Conservation (phyloP, 35 echinoderm and acorn worm genomes). For the Holothuria glaberrima region DNA sequence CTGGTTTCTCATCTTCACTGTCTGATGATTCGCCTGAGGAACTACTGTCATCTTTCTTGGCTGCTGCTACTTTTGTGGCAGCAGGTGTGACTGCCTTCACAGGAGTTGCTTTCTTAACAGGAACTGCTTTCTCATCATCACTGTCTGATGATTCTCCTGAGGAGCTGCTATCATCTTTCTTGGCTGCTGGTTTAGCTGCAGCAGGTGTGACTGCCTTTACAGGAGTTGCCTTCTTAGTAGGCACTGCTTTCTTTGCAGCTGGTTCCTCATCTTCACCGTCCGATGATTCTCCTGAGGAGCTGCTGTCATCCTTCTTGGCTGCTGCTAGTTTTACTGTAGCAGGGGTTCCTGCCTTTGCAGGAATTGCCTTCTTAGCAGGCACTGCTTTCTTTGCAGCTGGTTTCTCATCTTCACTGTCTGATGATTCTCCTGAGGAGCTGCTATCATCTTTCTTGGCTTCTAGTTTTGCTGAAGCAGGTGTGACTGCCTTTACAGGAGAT, state of each 20-base stretch:
- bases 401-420: conserved; percentile 38
- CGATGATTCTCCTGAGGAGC: neutral
- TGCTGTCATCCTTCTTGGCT: conserved; percentile 8
- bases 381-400: neutral
- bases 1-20: too few species aligned
- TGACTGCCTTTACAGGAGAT: neutral
- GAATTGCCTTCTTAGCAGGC: neutral
- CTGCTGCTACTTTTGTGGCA: neutral
- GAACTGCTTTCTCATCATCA: neutral
- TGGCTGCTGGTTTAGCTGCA: neutral
- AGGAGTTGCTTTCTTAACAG: neutral
- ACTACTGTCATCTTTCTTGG: conserved; percentile 1
- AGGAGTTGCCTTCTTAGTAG: neutral
- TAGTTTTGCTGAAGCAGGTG: neutral
- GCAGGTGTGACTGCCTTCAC: neutral
- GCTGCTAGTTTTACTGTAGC: neutral
- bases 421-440: neutral
- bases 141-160: conserved; percentile 1
- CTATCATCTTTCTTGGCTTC: conserved; percentile 9
- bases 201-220: neutral
- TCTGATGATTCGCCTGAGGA: too few species aligned
- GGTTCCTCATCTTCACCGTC: conserved; percentile 19
- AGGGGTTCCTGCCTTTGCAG: neutral
- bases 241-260: conserved; percentile 1
- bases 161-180: conserved; percentile 7